These are phyloP conservation scores for Prietella phreatophila DNA, from an alignment of 2,113 vertebrate species.

Conservation along the genomic window DNA sequence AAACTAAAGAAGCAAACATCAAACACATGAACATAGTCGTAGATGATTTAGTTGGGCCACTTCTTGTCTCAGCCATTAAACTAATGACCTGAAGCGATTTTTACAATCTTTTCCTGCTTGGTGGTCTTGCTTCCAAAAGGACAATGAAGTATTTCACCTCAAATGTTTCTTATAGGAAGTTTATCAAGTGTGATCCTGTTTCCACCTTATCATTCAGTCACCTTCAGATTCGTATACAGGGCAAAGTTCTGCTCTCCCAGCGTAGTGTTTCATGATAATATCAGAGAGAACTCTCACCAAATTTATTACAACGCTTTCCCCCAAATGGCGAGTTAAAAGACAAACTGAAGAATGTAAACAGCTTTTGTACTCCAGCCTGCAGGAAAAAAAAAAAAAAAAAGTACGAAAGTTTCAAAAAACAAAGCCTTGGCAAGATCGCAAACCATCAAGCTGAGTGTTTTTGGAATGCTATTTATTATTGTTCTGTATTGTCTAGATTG, in stretches of 20 bases:
- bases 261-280: slow-evolving; percentile 32
- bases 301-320: slow-evolving; percentile 45
- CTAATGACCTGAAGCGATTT: neutral
- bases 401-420: slow-evolving; percentile 17
- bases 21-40: neutral
- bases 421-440: slow-evolving; percentile 36
- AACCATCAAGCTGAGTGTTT: slow-evolving; percentile 35
- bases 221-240: neutral
- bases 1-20: neutral
- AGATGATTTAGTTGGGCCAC: neutral
- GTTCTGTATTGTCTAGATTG: slow-evolving; percentile 53
- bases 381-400: slow-evolving; percentile 1
- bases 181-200: slow-evolving; percentile 13
- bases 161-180: slow-evolving; percentile 5
- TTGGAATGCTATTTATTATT: slow-evolving; percentile 51
- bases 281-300: slow-evolving; percentile 23
- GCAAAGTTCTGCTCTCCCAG: slow-evolving; percentile 2
- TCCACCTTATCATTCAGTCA: neutral
- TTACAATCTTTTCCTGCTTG: neutral
- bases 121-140: neutral
- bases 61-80: neutral
- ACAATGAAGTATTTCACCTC: neutral
- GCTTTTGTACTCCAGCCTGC: slow-evolving; percentile 31
- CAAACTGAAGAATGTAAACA: slow-evolving; percentile 54
- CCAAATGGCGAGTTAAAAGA: slow-evolving; percentile 48